Evolutionary conservation across 1,140 invertebrate species (phyloP).

Genomic region (Dolichoris vasculosae): DNA sequence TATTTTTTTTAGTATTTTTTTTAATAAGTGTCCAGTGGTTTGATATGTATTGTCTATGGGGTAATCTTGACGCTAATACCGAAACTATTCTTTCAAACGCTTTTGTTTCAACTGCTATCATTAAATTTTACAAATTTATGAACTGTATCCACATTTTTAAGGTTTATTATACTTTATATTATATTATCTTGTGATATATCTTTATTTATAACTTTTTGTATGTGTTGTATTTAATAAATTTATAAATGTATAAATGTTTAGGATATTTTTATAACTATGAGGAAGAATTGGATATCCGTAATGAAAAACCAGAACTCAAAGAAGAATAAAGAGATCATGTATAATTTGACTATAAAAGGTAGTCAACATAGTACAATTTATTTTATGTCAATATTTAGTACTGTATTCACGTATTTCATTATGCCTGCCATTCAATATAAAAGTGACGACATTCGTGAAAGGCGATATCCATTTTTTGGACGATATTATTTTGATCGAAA

Average conservation of each 20-base stretch:
- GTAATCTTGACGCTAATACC: conserved; percentile 19
- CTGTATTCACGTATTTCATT: neutral
- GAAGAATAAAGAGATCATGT: conserved; percentile 15
- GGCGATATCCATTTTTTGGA: conserved; percentile 46
- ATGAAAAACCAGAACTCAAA: neutral
- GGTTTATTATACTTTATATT: neutral
- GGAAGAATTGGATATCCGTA: neutral
- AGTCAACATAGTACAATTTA: neutral
- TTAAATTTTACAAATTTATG: neutral
- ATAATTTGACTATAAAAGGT: neutral
- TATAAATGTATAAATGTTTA: neutral
- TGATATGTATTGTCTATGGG: conserved; percentile 41
- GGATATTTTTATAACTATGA: conserved; percentile 15
- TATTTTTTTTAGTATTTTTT: neutral
- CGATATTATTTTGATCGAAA: conserved; percentile 36
- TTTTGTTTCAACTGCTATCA: neutral
- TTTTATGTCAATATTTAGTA: neutral
- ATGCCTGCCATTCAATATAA: neutral
- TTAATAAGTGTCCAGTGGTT: conserved; percentile 8
- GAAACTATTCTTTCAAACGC: conserved; percentile 20
- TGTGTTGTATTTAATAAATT: neutral
- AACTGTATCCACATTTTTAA: neutral
- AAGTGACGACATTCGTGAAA: neutral
- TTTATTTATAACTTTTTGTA: neutral
- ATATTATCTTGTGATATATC: neutral